These are phyloP conservation scores for Tiliqua scincoides DNA, from an alignment of 2,113 vertebrate genomes.

Conservation along the genomic window DNA sequence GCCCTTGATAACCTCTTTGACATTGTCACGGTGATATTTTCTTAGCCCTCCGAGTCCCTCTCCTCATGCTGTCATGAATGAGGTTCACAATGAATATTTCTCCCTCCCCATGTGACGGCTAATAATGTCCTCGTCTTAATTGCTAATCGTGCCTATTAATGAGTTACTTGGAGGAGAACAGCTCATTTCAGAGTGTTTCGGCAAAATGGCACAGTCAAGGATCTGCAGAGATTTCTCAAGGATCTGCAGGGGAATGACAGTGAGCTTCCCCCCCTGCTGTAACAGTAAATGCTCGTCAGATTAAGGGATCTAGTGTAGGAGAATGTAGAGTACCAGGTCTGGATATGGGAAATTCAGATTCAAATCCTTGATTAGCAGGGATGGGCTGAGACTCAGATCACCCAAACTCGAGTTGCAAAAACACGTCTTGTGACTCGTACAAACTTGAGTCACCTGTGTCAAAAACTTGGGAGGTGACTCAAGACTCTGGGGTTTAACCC, in stretches of 20 bases:
- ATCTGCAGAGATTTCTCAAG: neutral
- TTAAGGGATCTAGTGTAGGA: neutral
- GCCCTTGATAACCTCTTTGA: conserved; percentile 36
- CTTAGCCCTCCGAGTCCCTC: conserved; percentile 37
- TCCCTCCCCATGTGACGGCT: conserved; percentile 50
- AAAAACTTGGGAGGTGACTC: neutral
- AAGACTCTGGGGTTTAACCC: no score
- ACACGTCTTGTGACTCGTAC: no score
- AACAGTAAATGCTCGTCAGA: neutral
- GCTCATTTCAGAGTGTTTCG: conserved; percentile 30
- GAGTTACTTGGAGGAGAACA: conserved; percentile 59
- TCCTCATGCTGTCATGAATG: neutral
- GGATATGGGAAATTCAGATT: no score
- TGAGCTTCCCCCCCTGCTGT: neutral
- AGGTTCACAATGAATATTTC: conserved; percentile 49
- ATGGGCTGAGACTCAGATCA: no score
- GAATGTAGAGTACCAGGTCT: neutral
- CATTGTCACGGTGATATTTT: conserved; percentile 40
- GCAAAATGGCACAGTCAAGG: conserved; percentile 23
- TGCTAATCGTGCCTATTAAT: conserved; percentile 65
- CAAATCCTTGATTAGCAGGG: neutral
- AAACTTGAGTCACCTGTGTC: no score
- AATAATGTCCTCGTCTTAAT: conserved; percentile 69
- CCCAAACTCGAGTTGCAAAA: no score
- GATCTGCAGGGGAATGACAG: neutral